Evolutionary conservation across 2,113 vertebrate species (phyloP), one percentile per base, ranked within the genome.

Genomic region (Tragelaphus buxtoni): DNA sequence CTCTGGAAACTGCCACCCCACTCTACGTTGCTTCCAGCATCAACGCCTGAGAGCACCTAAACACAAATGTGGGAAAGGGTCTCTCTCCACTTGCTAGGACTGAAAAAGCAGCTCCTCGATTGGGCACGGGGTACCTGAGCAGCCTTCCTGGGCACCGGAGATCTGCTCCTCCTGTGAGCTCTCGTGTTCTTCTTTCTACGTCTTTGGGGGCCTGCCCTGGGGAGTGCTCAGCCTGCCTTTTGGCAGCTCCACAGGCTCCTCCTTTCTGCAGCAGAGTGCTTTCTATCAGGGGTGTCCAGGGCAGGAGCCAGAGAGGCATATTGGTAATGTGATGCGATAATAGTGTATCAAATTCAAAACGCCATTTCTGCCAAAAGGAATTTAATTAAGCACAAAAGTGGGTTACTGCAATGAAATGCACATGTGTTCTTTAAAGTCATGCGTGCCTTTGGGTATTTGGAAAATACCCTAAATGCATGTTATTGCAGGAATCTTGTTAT

Each of bases 321-420:
- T 18, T 91, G 47, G 96, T 80, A 97, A 96, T 80, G 49, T 18
- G 53, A 95, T 86, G 88, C 26, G 56, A 94, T 96, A 89, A 98
- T 65, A 95, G 55, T 87, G 84, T 87, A 97, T 97, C 92, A 95
- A 97, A 96, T 97, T 97, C 90, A 80, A 95, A 97, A 95, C 5
- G 63, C 86, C 77, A 89, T 85, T 96, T 97, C 92, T 98, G 95
- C 96, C 98, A 97, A 98, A 97, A 92, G 90, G 86, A 97, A 97
- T 97, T 97, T 96, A 98, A 98, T 98, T 98, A 98, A 98, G 90
- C 97, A 77, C 77, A 80, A 97, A 98, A 97, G 69, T 97, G 79
- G 90, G 81, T 97, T 97, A 90, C 77, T 97, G 94, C 88, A 96
- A 97, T 97, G 97, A 98, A 98, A 97, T 81, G 72, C 96, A 97